phyloP scores from a whole-genome alignment of 2,888 invertebrate species.

The Chouioia cunea region DNA sequence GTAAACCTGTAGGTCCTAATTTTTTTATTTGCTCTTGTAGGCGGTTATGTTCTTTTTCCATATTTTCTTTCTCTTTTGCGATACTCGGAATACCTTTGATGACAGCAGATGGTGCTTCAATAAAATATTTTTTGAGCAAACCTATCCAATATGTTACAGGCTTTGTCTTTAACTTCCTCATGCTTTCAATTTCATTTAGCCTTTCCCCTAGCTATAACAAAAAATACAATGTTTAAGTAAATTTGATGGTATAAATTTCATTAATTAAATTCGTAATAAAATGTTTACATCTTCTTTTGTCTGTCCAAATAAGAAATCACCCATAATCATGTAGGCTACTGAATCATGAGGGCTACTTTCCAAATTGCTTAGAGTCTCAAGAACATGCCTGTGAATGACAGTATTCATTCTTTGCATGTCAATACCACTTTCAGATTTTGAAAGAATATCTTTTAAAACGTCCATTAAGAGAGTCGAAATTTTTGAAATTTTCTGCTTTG shows the following conservation, averaged over 20 bases:
- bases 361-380: slow-evolving; percentile 78
- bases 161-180: slow-evolving; percentile 75
- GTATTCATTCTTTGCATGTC: slow-evolving; percentile 83
- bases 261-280: slow-evolving; percentile 27
- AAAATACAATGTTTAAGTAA: slow-evolving; percentile 7
- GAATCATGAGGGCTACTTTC: slow-evolving; percentile 84
- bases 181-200: slow-evolving; percentile 76
- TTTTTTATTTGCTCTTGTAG: slow-evolving; percentile 75
- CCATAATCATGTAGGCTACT: slow-evolving; percentile 83
- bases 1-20: slow-evolving; percentile 80
- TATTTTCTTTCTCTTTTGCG: slow-evolving; percentile 76
- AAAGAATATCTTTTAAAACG: slow-evolving; percentile 70
- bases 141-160: slow-evolving; percentile 78
- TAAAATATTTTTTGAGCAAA: slow-evolving; percentile 78
- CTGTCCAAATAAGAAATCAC: slow-evolving; percentile 86
- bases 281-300: slow-evolving; percentile 78
- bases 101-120: slow-evolving; percentile 75
- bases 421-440: slow-evolving; percentile 69
- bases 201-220: slow-evolving; percentile 74
- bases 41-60: slow-evolving; percentile 79
- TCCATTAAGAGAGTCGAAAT: slow-evolving; percentile 73
- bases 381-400: slow-evolving; percentile 79
- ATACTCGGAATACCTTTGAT: slow-evolving; percentile 77
- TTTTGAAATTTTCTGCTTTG: slow-evolving; percentile 75
- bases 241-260: slow-evolving; percentile 21